A percentile compares a stretch with the other conserved stretches of the same genome.
phyloP scores from a whole-genome alignment of 2,888 invertebrate genomes.

The Acanthosepion pharaonis region DNA sequence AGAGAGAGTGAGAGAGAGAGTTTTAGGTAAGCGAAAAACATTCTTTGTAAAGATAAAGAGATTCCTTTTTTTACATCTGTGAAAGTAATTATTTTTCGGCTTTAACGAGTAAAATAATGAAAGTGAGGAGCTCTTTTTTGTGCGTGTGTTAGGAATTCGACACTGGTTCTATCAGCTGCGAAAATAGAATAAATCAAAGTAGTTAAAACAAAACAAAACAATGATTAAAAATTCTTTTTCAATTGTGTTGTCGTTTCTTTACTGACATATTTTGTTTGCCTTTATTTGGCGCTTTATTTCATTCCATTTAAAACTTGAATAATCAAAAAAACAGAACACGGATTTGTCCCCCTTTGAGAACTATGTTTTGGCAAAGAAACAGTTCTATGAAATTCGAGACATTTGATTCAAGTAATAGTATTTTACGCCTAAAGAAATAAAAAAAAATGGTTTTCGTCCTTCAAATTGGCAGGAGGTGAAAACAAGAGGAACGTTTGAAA shows the following conservation, averaged over 20 bases:
- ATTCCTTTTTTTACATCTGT: background rate
- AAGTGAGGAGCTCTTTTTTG: background rate
- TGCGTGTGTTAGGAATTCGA: background rate
- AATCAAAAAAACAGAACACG: background rate
- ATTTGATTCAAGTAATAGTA: background rate
- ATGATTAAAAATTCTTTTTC: background rate
- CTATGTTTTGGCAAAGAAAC: background rate
- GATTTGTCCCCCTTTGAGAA: background rate
- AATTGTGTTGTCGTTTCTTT: background rate
- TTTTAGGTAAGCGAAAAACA: background rate
- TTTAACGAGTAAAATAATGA: constrained; percentile 2
- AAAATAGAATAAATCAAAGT: background rate
- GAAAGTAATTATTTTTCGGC: background rate
- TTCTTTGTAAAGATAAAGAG: background rate
- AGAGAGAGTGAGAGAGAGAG: too few species aligned
- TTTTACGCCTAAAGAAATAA: background rate
- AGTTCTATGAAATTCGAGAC: background rate
- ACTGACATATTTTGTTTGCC: background rate
- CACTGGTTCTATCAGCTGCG: constrained; percentile 9
- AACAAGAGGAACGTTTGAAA: too few species aligned
- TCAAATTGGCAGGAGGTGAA: background rate
- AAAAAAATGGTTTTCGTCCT: too few species aligned
- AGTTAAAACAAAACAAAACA: background rate
- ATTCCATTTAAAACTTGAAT: background rate
- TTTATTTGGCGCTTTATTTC: background rate